Percentiles rank a stretch among this genome's conserved stretches.
These are phyloP conservation scores for Spilarctia lutea DNA, from an alignment of 2,888 invertebrate genomes.

Conservation along the genomic window DNA sequence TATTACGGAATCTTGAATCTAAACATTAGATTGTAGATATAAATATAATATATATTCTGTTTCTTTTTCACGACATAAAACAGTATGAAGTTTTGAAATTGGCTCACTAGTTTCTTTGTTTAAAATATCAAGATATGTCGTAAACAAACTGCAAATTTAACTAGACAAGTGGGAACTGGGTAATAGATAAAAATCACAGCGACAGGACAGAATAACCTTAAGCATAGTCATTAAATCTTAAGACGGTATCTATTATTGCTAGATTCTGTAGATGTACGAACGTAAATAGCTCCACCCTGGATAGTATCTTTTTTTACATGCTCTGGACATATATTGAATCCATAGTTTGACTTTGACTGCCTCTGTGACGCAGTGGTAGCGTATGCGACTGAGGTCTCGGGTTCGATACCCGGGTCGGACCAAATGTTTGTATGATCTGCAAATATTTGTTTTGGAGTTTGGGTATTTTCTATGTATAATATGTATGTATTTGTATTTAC, in stretches of 20 bases:
- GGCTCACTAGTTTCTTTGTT: constrained; percentile 25
- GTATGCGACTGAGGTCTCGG: no score
- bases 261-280: not conserved
- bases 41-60: constrained; percentile 3
- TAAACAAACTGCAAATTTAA: constrained; percentile 10
- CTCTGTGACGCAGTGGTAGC: no score
- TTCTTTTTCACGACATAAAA: constrained; percentile 5
- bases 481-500: no score
- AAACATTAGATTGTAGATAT: constrained; percentile 19
- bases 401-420: no score
- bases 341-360: no score
- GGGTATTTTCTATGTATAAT: no score
- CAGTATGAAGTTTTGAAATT: constrained; percentile 23
- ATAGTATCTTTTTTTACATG: not conserved
- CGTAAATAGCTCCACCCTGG: not conserved
- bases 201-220: constrained; percentile 8
- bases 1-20: constrained; percentile 9
- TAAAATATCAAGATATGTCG: constrained; percentile 23
- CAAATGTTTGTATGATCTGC: no score
- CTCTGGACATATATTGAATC: not conserved
- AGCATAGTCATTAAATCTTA: constrained; percentile 4
- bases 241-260: not conserved
- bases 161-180: constrained; percentile 20
- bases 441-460: no score
- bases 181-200: constrained; percentile 14